Evolutionary conservation across 1,140 invertebrate genomes (phyloP).

Genomic region (Caenorhabditis remanei): DNA sequence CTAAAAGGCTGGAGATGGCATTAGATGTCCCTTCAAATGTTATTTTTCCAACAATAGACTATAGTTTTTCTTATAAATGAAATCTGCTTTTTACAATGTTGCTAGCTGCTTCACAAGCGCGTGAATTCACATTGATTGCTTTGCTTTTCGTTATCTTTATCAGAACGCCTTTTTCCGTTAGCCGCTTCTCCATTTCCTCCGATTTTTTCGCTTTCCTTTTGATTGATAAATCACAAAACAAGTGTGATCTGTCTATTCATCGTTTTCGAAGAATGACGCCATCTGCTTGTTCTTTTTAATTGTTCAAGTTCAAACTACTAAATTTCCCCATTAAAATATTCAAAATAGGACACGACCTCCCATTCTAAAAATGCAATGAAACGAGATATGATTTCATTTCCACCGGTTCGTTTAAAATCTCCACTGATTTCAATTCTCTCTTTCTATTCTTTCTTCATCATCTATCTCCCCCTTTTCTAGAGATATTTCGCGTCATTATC

Average conservation of each 20-base stretch:
- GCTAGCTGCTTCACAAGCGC: background rate
- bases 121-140: background rate
- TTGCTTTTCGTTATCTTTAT: background rate
- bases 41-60: no score
- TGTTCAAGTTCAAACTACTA: constrained; percentile 34
- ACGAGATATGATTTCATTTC: constrained; percentile 22
- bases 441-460: background rate
- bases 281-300: constrained; percentile 12
- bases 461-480: background rate
- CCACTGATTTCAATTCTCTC: background rate
- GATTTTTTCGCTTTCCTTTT: background rate
- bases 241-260: background rate
- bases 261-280: constrained; percentile 8
- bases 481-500: constrained; percentile 39
- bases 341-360: constrained; percentile 44
- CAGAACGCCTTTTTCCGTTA: constrained; percentile 13
- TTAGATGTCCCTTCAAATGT: no score
- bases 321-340: constrained; percentile 39
- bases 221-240: constrained; percentile 20
- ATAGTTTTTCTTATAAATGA: no score
- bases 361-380: constrained; percentile 9
- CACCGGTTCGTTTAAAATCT: constrained; percentile 13
- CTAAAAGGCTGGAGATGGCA: no score
- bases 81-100: no score
- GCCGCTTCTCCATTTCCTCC: constrained; percentile 14